phyloP scores from a whole-genome alignment of 2,888 invertebrate genomes.

The Yponomeuta evonymella region DNA sequence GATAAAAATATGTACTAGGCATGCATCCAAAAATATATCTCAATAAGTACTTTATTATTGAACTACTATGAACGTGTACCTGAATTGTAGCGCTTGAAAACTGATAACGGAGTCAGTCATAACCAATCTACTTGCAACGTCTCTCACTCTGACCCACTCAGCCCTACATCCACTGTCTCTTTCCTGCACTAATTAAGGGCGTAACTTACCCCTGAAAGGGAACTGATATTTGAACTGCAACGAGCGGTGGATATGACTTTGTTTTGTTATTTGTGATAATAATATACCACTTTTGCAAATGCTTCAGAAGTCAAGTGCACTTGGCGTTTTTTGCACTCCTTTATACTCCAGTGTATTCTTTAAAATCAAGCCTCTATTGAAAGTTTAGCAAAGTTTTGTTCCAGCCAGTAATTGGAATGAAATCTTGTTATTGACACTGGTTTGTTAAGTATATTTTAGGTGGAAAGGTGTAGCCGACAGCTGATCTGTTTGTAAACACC shows the following conservation, averaged over 20 bases:
- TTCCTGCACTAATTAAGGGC: constrained; percentile 59
- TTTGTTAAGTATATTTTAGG: neutral
- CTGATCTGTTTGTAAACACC: neutral
- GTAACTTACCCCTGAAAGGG: constrained; percentile 58
- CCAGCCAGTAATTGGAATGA: neutral
- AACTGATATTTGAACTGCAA: constrained; percentile 50
- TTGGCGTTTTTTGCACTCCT: constrained; percentile 32
- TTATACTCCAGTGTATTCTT: neutral
- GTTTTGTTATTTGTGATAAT: constrained; percentile 46
- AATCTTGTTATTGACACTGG: neutral
- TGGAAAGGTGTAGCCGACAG: neutral
- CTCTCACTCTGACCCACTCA: constrained; percentile 35
- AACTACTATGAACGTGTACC: too few species aligned
- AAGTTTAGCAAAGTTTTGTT: neutral
- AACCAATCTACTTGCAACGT: constrained; percentile 18
- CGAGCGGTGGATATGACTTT: constrained; percentile 62
- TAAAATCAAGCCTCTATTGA: neutral
- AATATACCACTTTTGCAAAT: constrained; percentile 22
- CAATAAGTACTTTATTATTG: too few species aligned
- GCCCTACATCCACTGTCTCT: constrained; percentile 31
- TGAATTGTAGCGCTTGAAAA: constrained; percentile 11
- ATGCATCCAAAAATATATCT: too few species aligned
- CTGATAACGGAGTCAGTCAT: constrained; percentile 43
- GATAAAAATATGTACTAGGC: too few species aligned
- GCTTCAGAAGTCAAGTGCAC: constrained; percentile 36